Evolutionary conservation across 2,797 vertebrate genomes (phyloP).

Genomic region (Atherinosoma microstoma): DNA sequence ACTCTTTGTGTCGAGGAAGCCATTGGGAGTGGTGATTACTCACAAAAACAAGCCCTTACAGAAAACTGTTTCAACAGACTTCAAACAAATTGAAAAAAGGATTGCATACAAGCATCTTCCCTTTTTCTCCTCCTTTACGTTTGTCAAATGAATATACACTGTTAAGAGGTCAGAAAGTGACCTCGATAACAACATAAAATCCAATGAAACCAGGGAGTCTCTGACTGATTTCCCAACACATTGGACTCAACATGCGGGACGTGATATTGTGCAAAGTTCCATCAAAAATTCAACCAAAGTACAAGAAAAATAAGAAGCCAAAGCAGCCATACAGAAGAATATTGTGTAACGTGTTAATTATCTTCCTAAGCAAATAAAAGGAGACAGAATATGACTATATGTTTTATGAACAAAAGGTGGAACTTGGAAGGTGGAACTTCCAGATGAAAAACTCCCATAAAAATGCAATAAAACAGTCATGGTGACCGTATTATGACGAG

Average conservation of each 20-base stretch:
- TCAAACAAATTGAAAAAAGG: background rate
- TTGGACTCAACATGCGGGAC: background rate
- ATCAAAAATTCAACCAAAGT: background rate
- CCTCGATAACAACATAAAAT: constrained; percentile 5
- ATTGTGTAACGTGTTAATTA: background rate
- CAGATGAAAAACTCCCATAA: constrained; percentile 27
- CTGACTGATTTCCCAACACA: constrained; percentile 33
- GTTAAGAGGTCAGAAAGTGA: constrained; percentile 9
- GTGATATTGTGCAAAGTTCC: constrained; percentile 6
- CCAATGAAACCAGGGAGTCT: constrained; percentile 7
- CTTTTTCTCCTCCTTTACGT: background rate
- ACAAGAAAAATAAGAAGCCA: background rate
- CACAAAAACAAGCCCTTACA: constrained; percentile 4
- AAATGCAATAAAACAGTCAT: constrained; percentile 34
- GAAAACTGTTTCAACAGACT: background rate
- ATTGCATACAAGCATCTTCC: constrained; percentile 9
- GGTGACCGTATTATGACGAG: constrained; percentile 15
- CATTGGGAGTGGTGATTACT: constrained; percentile 29
- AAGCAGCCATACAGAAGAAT: background rate
- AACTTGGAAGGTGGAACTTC: constrained; percentile 35
- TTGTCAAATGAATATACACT: background rate
- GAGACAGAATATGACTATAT: background rate
- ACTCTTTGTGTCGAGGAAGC: background rate
- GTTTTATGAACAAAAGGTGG: constrained; percentile 16
- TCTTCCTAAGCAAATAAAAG: constrained; percentile 15